Base-by-base conservation (phyloP, 2,113 vertebrate genomes). In the Amblyopsis rosae region DNA sequence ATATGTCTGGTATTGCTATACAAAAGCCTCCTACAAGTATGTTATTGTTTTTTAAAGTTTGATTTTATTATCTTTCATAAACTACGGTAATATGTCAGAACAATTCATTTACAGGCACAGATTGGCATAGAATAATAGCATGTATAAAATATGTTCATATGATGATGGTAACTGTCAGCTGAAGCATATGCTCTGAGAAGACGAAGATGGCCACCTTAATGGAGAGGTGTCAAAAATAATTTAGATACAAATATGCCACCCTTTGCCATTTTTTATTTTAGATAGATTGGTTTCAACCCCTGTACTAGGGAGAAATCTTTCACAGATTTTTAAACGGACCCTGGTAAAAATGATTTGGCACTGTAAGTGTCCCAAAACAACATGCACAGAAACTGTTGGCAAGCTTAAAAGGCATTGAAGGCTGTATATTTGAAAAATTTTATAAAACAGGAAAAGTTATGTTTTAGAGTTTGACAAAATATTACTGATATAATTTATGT, bases 31-130 rank as follows among this genome's bases (percentile, higher is more conserved):
- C 47, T 68, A 49, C 35, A 77, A 72, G 83, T 84, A 82, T 70
- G 69, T 81, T 69, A 1, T 69, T 17, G 45, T 74, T 73, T 90
- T 77, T 57, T 77, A 76, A 80, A 87, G 61, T 68, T 86, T 70
- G 67, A 76, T 86, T 86, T 91, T 92, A 92, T 91, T 91, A 94
- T 94, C 90, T 92, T 94, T 93, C 93, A 94, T 94, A 95, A 92
- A 91, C 93, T 94, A 95, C 89, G 90, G 94, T 93, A 92, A 92
- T 88, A 93, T 93, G 92, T 93, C 91, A 95, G 91, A 94, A 95
- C 92, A 95, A 92, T 95, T 93, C 93, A 94, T 94, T 94, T 93
- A 95, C 92, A 94, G 94, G 92, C 89, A 89, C 88, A 80, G 92
- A 89, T 91, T 86, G 93, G 92, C 92, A 94, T 95, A 94, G 90